Percentiles rank a stretch among this genome's conserved stretches.
phyloP scores from a whole-genome alignment of 2,113 vertebrate species.

The Salminus brasiliensis region DNA sequence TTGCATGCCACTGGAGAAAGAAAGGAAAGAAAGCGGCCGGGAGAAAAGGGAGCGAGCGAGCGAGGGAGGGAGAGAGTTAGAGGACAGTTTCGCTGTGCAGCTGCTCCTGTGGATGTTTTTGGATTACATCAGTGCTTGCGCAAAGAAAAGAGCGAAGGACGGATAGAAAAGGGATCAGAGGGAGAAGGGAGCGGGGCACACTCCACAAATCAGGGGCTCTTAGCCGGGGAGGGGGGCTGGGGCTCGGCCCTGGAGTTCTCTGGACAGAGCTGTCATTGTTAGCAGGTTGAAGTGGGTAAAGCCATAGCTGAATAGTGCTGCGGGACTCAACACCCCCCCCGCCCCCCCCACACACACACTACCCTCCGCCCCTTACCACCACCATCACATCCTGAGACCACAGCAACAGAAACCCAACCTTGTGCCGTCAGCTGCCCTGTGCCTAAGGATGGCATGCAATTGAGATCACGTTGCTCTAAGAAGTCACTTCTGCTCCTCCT shows the following conservation, averaged over 20 bases:
- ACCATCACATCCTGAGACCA: conserved; percentile 53
- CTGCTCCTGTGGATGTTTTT: conserved; percentile 87
- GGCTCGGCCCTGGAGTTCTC: conserved; percentile 71
- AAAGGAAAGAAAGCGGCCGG: conserved; percentile 64
- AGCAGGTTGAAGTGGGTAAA: conserved; percentile 78
- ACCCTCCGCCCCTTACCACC: conserved; percentile 31
- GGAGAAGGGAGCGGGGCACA: conserved; percentile 73
- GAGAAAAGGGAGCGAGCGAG: conserved; percentile 50
- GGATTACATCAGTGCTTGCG: conserved; percentile 85
- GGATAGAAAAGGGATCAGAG: conserved; percentile 63
- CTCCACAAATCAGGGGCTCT: conserved; percentile 79
- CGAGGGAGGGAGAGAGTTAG: conserved; percentile 72
- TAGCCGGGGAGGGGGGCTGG: conserved; percentile 67
- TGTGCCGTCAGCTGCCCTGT: conserved; percentile 81
- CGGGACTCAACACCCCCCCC: too few relatives aligned
- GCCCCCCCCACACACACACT: conserved; percentile 17
- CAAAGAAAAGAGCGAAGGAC: conserved; percentile 70
- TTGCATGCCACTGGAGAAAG: conserved; percentile 72
- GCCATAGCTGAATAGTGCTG: conserved; percentile 73
- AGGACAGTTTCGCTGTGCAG: conserved; percentile 87
- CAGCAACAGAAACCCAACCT: conserved; percentile 52
- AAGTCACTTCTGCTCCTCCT: too few relatives aligned
- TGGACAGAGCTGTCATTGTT: conserved; percentile 91
- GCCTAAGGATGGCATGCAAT: conserved; percentile 74
- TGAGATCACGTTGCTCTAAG: conserved; percentile 70